Base-by-base conservation (phyloP, 2,797 vertebrate species). In the Chrysocyon brachyurus region DNA sequence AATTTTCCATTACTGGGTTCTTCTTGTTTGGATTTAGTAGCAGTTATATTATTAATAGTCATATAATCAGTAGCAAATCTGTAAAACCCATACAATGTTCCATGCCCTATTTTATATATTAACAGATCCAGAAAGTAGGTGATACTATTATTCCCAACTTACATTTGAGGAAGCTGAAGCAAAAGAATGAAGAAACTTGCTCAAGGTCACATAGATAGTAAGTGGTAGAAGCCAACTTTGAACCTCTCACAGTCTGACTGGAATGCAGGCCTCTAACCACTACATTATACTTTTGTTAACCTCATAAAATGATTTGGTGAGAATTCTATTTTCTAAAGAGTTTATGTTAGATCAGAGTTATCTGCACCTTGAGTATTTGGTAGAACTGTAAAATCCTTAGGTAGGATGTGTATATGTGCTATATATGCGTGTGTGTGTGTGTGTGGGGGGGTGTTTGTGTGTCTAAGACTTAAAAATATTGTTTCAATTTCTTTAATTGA, bases 261-360 rank as follows among this genome's bases (percentile, higher is more conserved):
- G 79, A 72, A 61, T 79, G 36, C 46, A 4, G 3, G 63, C 73
- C 54, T 79, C 22, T 77, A 66, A 83, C 36, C 31, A 52, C 52
- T 79, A 22, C 31, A 16, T 68, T 78, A 21, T 78, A 61, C 36
- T 70, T 68, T 21, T 4, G 21, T 79, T 79, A 36, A 17, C 57
- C 9, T 89, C 33, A 64, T 82, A 73, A 89, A 83, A 73, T 82
- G 75, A 92, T 28, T 78, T 86, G 28, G 14, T 31, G 46, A 82
- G 64, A 87, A 63, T 73, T 87, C 64, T 88, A 6, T 84, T 94
- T 90, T 75, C 59, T 84, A 75, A 46, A 46, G 49, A 83, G 28
- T 77, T 94, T 64, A 36, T 84, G 28, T 84, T 84, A 88, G n/a
- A 64, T 56, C 36, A 59, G 70, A 79, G 52, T 81, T 91, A 54